Percentiles rank a stretch among this genome's conserved stretches.
phyloP scores from a whole-genome alignment of 2,113 vertebrate species.

The Nothoprocta perdicaria region DNA sequence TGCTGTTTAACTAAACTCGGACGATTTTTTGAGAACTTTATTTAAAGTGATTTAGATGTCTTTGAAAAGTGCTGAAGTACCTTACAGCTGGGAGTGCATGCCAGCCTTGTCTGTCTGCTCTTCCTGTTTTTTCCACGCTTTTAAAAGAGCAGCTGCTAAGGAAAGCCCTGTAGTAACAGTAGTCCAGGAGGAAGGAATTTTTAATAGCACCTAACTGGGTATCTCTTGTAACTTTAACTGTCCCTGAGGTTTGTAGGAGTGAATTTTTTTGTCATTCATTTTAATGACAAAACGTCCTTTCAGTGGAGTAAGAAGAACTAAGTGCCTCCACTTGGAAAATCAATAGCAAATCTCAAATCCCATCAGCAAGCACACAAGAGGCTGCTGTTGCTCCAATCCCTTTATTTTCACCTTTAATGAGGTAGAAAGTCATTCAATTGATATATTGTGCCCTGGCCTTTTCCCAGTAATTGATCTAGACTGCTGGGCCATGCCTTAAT shows the following conservation, averaged over 20 bases:
- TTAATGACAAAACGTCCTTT: conserved; percentile 50
- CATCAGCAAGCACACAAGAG: conserved; percentile 25
- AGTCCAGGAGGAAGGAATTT: not conserved
- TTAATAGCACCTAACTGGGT: not conserved
- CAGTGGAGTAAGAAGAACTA: conserved; percentile 32
- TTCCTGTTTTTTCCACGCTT: not conserved
- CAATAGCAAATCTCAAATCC: conserved; percentile 66
- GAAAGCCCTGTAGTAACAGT: not conserved
- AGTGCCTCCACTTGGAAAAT: conserved; percentile 64
- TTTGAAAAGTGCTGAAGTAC: not conserved
- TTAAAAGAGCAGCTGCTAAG: not conserved
- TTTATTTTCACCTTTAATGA: conserved; percentile 74
- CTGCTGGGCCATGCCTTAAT: conserved; percentile 20
- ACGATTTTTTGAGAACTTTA: not conserved
- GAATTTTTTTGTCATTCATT: conserved; percentile 19
- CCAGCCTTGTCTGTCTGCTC: not conserved
- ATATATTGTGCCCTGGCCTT: conserved; percentile 36
- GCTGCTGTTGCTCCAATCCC: conserved; percentile 54
- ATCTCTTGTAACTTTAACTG: not conserved
- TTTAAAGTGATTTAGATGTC: not conserved
- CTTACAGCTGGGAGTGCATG: not conserved
- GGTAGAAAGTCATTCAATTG: conserved; percentile 55
- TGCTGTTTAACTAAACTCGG: conserved; percentile 9
- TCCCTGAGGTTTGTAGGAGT: not conserved
- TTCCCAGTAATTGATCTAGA: conserved; percentile 58